Evolutionary conservation across 2,888 invertebrate genomes (phyloP), one percentile per base, ranked within the genome.

Genomic region (Perdita meconis): DNA sequence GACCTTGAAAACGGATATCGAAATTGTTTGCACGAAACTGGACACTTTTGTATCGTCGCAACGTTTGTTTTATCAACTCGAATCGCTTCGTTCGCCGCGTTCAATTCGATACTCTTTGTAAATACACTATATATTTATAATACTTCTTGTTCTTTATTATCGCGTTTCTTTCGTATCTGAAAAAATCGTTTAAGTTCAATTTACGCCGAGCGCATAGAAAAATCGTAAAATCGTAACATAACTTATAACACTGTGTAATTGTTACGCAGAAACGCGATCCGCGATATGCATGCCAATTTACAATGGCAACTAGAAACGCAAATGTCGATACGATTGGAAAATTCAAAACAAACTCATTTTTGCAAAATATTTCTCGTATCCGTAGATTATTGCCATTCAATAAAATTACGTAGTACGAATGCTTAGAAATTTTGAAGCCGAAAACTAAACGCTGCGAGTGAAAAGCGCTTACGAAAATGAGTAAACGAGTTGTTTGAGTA

Each of bases 271-370:
- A 51, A 59, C 30, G 16, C 12, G 6, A n/a, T 12, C 19, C 36
- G 13, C 12, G 26, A 50, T 5, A 24, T 38, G 66, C 13, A 67
- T 30, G 10, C 36, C 34, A 38, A 67, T 69, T 44, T 22, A 4
- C n/a, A n/a, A 16, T 44, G 30, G 2, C 13, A 44, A 42, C 69
- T 69, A 19, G 13, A 53, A 47, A 53, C 65, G 70, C 19, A 59
- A 72, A 73, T 22, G 19, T 57, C 34, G 26, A 8, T 3, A 22
- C 22, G 6, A 50, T 44, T n/a, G 24, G 5, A 51, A 19, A 16
- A 44, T 44, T 44, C n/a, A 44, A n/a, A n/a, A n/a, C n/a, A n/a
- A n/a, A n/a, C n/a, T n/a, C n/a, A 16, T 44, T 44, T 2, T 5
- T 13, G 8, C 1, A 8, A 44, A 44, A 16, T 44, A 44, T 16